phyloP scores from a whole-genome alignment of 2,113 vertebrate species.

The Cettia cetti region DNA sequence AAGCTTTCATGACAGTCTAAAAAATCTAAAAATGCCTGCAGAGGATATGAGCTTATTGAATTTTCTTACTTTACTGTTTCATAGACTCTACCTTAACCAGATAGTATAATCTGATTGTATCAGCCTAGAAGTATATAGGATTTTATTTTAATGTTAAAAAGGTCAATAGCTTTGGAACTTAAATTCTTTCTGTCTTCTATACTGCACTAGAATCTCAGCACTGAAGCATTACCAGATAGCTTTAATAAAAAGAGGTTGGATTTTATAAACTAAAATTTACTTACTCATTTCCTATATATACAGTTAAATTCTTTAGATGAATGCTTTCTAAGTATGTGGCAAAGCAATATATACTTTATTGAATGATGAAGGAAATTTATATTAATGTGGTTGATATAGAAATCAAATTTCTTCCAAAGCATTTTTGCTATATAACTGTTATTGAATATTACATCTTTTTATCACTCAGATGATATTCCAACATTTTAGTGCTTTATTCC shows the following conservation, averaged over 20 bases:
- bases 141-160: slow-evolving; percentile 81
- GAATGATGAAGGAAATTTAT: slow-evolving; percentile 67
- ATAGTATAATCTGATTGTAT: slow-evolving; percentile 75
- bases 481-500: slow-evolving; percentile 36
- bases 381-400: slow-evolving; percentile 60
- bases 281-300: slow-evolving; percentile 70
- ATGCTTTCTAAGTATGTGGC: slow-evolving; percentile 59
- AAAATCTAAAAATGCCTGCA: slow-evolving; percentile 72
- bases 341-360: slow-evolving; percentile 71
- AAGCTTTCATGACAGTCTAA: slow-evolving; percentile 63
- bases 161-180: slow-evolving; percentile 69
- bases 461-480: slow-evolving; percentile 43
- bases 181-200: slow-evolving; percentile 71
- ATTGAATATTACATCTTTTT: slow-evolving; percentile 65
- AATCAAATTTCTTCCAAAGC: slow-evolving; percentile 65
- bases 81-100: slow-evolving; percentile 69
- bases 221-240: slow-evolving; percentile 67
- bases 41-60: slow-evolving; percentile 72
- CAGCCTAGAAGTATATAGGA: slow-evolving; percentile 69
- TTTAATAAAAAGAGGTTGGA: slow-evolving; percentile 72
- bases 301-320: slow-evolving; percentile 66
- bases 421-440: slow-evolving; percentile 58
- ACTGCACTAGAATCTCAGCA: slow-evolving; percentile 41
- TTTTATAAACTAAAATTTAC: slow-evolving; percentile 74
- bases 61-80: slow-evolving; percentile 71